phyloP scores from a whole-genome alignment of 2,113 vertebrate species.

The Theristicus caerulescens region DNA sequence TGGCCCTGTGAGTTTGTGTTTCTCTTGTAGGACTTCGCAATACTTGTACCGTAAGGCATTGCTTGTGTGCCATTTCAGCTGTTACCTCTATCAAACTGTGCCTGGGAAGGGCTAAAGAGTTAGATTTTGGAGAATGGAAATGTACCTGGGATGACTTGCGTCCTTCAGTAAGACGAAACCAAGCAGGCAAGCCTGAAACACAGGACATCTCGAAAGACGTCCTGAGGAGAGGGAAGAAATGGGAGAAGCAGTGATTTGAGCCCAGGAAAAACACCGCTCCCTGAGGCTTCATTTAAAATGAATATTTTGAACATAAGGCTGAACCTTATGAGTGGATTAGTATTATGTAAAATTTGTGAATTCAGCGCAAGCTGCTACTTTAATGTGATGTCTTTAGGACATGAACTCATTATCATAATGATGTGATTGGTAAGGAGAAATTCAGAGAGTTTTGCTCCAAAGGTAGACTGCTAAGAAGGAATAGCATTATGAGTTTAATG shows the following conservation, averaged over 20 bases:
- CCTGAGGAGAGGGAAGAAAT: background rate
- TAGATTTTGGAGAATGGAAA: background rate
- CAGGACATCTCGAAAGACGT: background rate
- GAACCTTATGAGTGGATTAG: background rate
- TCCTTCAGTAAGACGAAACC: background rate
- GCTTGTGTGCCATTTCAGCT: background rate
- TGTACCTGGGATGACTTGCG: background rate
- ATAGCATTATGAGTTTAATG: background rate
- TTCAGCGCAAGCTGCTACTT: slow-evolving; percentile 2
- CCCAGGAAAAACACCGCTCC: slow-evolving; percentile 5
- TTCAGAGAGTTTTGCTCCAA: slow-evolving; percentile 49
- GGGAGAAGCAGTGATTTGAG: background rate
- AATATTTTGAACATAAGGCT: slow-evolving; percentile 11
- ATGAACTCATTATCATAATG: slow-evolving; percentile 54
- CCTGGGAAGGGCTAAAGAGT: background rate
- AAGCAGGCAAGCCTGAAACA: background rate
- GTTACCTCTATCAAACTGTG: background rate
- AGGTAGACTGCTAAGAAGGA: background rate
- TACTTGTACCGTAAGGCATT: background rate
- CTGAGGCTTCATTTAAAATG: background rate
- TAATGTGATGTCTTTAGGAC: slow-evolving; percentile 51
- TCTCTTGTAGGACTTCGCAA: background rate
- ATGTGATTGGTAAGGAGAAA: slow-evolving; percentile 49
- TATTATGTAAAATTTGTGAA: slow-evolving; percentile 40
- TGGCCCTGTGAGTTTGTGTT: background rate